These are phyloP conservation scores for Luehdorfia chinensis DNA, from an alignment of 1,140 invertebrate species.

Conservation along the genomic window DNA sequence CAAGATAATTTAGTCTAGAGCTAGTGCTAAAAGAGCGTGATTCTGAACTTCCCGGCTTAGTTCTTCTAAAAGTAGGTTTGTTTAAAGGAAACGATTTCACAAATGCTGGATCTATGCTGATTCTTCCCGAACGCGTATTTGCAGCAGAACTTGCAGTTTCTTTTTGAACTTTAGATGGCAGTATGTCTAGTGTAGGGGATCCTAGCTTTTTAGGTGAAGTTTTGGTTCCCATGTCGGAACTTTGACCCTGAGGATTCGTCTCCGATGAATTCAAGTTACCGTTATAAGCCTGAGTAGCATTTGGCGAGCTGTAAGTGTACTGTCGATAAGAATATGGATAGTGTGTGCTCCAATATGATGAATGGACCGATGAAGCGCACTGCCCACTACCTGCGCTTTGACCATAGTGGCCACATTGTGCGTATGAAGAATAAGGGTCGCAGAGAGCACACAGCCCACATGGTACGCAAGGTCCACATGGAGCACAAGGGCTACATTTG, in stretches of 20 bases:
- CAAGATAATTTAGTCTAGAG: too few relatives aligned
- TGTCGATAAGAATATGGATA: neutral
- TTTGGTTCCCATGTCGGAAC: neutral
- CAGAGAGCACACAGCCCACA: conserved; percentile 15
- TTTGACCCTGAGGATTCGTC: too few relatives aligned
- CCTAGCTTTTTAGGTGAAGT: neutral
- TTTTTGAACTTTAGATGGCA: neutral
- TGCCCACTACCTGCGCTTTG: neutral
- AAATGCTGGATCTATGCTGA: conserved; percentile 1
- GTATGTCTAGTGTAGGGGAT: neutral
- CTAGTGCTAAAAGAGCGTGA: too few relatives aligned
- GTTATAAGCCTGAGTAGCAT: conserved; percentile 12
- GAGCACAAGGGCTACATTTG: conserved; percentile 1
- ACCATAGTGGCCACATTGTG: conserved; percentile 19
- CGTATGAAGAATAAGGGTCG: conserved; percentile 19
- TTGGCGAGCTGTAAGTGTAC: too few relatives aligned
- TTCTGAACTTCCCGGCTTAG: neutral
- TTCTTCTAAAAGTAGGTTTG: conserved; percentile 9
- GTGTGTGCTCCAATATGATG: neutral
- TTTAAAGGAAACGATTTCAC: conserved; percentile 11
- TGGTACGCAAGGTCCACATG: conserved; percentile 8
- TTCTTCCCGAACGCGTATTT: neutral
- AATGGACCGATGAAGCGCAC: conserved; percentile 4
- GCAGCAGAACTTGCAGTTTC: neutral
- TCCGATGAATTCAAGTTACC: neutral